Evolutionary conservation across 1,140 invertebrate genomes (phyloP).

Genomic region (Lasioglossum albipes): DNA sequence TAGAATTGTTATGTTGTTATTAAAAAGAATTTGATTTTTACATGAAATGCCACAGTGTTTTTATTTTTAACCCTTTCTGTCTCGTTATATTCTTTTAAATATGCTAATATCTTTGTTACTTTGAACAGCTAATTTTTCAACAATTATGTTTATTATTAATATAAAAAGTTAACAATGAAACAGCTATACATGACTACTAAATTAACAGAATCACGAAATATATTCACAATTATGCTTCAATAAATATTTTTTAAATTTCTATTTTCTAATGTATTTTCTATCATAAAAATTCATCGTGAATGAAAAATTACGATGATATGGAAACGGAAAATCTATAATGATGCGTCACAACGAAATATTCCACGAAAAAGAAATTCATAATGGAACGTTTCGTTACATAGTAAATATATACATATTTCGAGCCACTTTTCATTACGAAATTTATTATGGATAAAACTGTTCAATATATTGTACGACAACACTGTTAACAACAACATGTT

Average conservation of each 20-base stretch:
- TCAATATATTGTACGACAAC: constrained; percentile 5
- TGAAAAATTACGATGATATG: too few relatives aligned
- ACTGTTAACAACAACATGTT: constrained; percentile 23
- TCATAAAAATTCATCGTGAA: background rate
- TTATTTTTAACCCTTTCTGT: too few relatives aligned
- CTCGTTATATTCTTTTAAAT: too few relatives aligned
- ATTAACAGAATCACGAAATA: background rate
- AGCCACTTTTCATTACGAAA: background rate
- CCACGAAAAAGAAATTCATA: background rate
- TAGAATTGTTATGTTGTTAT: too few relatives aligned
- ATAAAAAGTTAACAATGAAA: too few relatives aligned
- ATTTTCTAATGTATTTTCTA: background rate
- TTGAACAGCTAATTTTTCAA: too few relatives aligned
- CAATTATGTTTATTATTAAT: too few relatives aligned
- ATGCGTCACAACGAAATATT: background rate
- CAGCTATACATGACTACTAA: background rate
- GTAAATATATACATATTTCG: constrained; percentile 17
- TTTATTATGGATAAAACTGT: background rate
- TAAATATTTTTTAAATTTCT: background rate
- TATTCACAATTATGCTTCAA: background rate
- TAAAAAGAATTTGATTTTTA: too few relatives aligned
- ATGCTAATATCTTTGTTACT: too few relatives aligned
- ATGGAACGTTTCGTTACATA: constrained; percentile 8
- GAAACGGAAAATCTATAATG: constrained; percentile 2
- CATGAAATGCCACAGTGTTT: too few relatives aligned